Evolutionary conservation across 2,888 invertebrate genomes (phyloP).

Genomic region (Bembecia ichneumoniformis): DNA sequence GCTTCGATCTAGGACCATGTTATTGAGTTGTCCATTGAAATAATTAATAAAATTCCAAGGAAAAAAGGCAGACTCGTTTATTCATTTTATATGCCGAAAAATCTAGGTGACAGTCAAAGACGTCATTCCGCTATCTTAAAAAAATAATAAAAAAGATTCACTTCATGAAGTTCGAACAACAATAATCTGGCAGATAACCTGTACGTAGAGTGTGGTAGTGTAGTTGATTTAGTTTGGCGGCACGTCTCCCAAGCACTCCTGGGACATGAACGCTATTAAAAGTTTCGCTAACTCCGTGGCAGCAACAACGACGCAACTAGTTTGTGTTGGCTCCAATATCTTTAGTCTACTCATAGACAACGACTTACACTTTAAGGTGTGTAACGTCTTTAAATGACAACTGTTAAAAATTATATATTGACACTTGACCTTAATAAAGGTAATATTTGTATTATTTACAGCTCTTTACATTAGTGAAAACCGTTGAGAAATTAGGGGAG

Average conservation of each 20-base stretch:
- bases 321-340: slow-evolving; percentile 36
- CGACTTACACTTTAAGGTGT: slow-evolving; percentile 13
- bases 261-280: slow-evolving; percentile 57
- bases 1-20: too few species aligned
- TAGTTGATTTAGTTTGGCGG: slow-evolving; percentile 24
- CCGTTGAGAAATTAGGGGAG: too few species aligned
- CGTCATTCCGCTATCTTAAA: background rate
- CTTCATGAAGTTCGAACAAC: too few species aligned
- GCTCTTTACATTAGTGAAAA: too few species aligned
- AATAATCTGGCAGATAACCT: slow-evolving; percentile 20
- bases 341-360: slow-evolving; percentile 16
- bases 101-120: too few species aligned
- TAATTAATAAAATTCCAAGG: too few species aligned
- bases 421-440: too few species aligned
- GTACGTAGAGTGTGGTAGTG: slow-evolving; percentile 1
- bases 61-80: too few species aligned
- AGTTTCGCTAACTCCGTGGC: slow-evolving; percentile 48
- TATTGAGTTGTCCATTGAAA: too few species aligned
- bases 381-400: background rate
- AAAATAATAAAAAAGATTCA: too few species aligned
- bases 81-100: too few species aligned
- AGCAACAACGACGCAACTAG: slow-evolving; percentile 45
- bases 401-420: background rate
- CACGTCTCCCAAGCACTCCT: slow-evolving; percentile 15
- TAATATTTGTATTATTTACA: too few species aligned